Conservation (phyloP, 2,113 vertebrate genomes). For the Porphyrio hochstetteri region DNA sequence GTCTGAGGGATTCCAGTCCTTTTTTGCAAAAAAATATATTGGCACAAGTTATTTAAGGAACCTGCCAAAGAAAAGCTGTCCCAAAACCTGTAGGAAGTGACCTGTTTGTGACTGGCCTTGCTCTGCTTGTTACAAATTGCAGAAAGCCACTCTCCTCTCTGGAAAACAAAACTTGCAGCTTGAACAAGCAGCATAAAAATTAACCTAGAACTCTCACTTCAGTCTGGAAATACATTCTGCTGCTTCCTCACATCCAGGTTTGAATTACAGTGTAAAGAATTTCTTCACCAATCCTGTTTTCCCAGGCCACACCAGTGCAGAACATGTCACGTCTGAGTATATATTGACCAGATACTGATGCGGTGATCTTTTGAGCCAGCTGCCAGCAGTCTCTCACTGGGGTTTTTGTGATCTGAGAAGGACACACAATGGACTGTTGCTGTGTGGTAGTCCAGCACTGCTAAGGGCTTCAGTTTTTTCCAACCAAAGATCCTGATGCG, state of each 20-base stretch:
- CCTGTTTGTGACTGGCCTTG: background rate
- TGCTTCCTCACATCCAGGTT: background rate
- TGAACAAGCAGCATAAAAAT: background rate
- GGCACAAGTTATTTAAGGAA: constrained; percentile 13
- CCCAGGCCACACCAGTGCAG: background rate
- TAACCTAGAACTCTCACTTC: background rate
- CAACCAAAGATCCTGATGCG: constrained; percentile 89
- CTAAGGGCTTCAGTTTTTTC: constrained; percentile 89
- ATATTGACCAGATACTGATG: constrained; percentile 94
- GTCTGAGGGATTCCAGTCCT: constrained; percentile 9
- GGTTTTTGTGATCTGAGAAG: constrained; percentile 81
- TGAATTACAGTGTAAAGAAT: background rate
- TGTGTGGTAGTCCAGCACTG: constrained; percentile 88
- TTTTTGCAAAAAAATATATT: background rate
- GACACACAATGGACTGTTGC: constrained; percentile 83
- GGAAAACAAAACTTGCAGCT: background rate
- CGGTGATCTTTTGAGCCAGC: constrained; percentile 91
- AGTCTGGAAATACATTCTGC: background rate
- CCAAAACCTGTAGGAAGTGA: background rate
- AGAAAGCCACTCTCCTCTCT: background rate
- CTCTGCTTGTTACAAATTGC: background rate
- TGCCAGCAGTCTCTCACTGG: constrained; percentile 82
- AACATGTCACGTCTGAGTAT: constrained; percentile 63
- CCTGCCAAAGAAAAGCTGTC: background rate
- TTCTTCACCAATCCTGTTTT: background rate